Conservation (phyloP, 2,888 invertebrate genomes). For the Pristionchus japonicus region DNA sequence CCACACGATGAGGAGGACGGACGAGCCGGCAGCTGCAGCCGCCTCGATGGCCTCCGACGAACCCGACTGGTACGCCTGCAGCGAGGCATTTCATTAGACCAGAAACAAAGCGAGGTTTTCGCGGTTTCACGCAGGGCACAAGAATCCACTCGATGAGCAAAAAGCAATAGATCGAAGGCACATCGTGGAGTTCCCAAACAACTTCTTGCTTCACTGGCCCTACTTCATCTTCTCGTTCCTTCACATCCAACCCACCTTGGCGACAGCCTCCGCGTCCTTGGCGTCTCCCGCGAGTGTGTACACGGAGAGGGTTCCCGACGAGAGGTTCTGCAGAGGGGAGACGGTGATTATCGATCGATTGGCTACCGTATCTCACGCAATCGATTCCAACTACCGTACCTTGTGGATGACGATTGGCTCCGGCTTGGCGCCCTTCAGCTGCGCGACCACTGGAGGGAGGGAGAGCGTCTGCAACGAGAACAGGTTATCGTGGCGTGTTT, state of each 20-base stretch:
- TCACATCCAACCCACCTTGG: constrained; percentile 49
- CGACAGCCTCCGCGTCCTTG: constrained; percentile 53
- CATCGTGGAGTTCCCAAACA: too few species aligned
- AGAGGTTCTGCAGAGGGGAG: constrained; percentile 21
- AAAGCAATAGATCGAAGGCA: too few species aligned
- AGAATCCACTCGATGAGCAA: too few species aligned
- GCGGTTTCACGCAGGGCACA: too few species aligned
- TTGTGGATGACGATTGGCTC: constrained; percentile 43
- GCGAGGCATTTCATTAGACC: not conserved
- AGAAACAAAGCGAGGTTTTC: too few species aligned
- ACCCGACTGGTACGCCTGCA: constrained; percentile 38
- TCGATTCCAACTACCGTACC: not conserved
- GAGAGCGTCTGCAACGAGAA: constrained; percentile 13
- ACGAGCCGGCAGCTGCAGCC: constrained; percentile 49
- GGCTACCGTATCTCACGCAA: not conserved
- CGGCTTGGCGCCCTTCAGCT: constrained; percentile 35
- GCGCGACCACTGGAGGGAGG: not conserved
- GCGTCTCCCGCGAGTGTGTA: constrained; percentile 56
- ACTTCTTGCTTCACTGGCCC: constrained; percentile 37
- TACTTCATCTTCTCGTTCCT: constrained; percentile 49
- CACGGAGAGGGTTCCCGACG: constrained; percentile 50
- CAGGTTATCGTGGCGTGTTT: too few species aligned
- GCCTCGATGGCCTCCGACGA: not conserved
- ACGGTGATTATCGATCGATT: not conserved
- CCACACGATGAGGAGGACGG: constrained; percentile 53